Evolutionary conservation across 2,113 vertebrate species (phyloP).

Genomic region (Cyphomyrus discorhynchus): DNA sequence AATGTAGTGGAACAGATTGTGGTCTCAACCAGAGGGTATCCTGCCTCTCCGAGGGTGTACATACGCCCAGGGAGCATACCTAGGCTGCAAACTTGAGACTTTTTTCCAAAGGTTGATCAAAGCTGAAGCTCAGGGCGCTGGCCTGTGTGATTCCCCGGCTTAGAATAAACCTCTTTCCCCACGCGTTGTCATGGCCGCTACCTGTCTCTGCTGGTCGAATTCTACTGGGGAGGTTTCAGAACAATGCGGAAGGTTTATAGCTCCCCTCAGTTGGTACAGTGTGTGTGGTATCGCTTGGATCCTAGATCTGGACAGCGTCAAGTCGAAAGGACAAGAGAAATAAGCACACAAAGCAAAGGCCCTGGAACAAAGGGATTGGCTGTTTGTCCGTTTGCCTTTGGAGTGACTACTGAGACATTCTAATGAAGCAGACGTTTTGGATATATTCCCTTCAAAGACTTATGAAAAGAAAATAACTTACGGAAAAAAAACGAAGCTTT

Average conservation of each 20-base stretch:
- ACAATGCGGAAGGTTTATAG: background rate
- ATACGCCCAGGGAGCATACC: background rate
- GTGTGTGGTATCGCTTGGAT: background rate
- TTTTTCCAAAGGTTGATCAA: background rate
- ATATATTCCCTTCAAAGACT: background rate
- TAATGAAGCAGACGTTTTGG: background rate
- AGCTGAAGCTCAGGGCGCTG: background rate
- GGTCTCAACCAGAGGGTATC: conserved; percentile 68
- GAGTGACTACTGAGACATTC: background rate
- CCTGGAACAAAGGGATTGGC: background rate
- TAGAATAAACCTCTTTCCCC: background rate
- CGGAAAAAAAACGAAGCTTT: background rate
- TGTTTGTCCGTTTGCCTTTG: background rate
- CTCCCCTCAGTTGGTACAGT: background rate
- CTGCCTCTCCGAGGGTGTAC: conserved; percentile 26
- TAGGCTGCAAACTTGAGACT: background rate
- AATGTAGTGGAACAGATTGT: conserved; percentile 91
- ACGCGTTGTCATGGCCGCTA: background rate
- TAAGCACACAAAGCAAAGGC: background rate
- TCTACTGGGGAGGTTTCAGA: background rate
- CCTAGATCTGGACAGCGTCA: background rate
- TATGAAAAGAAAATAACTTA: background rate
- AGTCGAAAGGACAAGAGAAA: background rate
- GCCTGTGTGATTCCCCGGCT: background rate
- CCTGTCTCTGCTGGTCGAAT: background rate